Evolutionary conservation across 1,140 invertebrate genomes (phyloP), one percentile per base, ranked within the genome.

Genomic region (Galleria mellonella): DNA sequence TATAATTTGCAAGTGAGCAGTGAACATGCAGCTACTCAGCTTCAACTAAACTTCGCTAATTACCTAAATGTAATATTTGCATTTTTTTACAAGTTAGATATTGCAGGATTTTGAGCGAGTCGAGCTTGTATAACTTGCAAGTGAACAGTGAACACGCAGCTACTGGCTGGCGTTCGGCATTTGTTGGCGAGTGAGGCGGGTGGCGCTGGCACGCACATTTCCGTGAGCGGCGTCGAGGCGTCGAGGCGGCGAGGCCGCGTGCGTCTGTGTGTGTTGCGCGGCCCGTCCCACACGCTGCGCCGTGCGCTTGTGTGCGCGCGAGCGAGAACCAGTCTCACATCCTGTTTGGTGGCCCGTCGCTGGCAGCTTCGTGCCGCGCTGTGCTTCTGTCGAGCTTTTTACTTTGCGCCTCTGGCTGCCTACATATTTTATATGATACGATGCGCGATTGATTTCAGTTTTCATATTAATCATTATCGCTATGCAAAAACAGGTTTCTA

Each of bases 261-360:
- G 35, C 36, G 8, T 36, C 14, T 29, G 46, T 41, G 48, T 58
- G 51, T 55, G 43, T 27, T 9, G 1, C 9, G 7, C 31, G 13
- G 8, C 23, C n/a, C 9, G 10, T 30, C 9, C 9, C 41, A n/a
- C 13, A 28, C 14, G 23, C 8, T 40, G 36, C 10, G 43, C 36
- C 43, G 54, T 33, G 43, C 51, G 47, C 36, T 29, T 9, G 45
- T 43, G 63, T 43, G 46, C 15, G 30, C 66, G 64, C 62, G 68
- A 68, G 77, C 63, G 43, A 38, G 73, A 73, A 85, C 78, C 81
- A 85, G 81, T 84, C 78, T 67, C 70, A 83, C 78, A 85, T 83
- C 81, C 81, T 85, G 81, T 85, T 85, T 73, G 68, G 69, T 68
- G 64, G 68, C 62, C 64, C 72, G 70, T 55, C 71, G 72, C 63